phyloP scores from a whole-genome alignment of 2,797 vertebrate genomes.

The Etheostoma perlongum region DNA sequence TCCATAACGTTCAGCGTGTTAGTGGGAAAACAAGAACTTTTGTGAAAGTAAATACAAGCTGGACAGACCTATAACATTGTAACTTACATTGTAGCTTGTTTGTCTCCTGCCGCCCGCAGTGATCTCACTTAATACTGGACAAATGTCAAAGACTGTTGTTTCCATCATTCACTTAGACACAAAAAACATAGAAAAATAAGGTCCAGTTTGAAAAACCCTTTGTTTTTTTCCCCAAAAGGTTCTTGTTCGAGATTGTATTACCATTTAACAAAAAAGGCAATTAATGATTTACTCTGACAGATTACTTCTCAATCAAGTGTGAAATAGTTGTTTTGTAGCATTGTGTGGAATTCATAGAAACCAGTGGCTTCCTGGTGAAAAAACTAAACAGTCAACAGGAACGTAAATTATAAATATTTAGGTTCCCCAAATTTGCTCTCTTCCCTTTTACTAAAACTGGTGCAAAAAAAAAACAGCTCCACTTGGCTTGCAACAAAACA shows the following conservation, averaged over 20 bases:
- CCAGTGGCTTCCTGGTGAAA: not conserved
- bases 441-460: conserved; percentile 31
- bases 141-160: no score
- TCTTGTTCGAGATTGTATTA: no score
- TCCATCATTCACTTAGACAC: no score
- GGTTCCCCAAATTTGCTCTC: not conserved
- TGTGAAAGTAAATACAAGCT: no score
- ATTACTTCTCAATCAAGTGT: conserved; percentile 5
- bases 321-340: conserved; percentile 4
- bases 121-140: no score
- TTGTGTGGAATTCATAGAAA: conserved; percentile 11
- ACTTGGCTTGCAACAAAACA: conserved; percentile 47
- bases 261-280: not conserved
- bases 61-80: no score
- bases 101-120: no score
- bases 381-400: not conserved
- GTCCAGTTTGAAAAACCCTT: no score
- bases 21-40: no score
- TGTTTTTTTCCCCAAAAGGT: not conserved
- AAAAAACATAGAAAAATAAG: no score
- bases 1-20: no score
- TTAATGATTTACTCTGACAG: not conserved
- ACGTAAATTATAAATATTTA: conserved; percentile 5
- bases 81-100: no score
- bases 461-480: conserved; percentile 28